Evolutionary conservation across 2,888 invertebrate species (phyloP).

Genomic region (Lycocerus yunnanus): DNA sequence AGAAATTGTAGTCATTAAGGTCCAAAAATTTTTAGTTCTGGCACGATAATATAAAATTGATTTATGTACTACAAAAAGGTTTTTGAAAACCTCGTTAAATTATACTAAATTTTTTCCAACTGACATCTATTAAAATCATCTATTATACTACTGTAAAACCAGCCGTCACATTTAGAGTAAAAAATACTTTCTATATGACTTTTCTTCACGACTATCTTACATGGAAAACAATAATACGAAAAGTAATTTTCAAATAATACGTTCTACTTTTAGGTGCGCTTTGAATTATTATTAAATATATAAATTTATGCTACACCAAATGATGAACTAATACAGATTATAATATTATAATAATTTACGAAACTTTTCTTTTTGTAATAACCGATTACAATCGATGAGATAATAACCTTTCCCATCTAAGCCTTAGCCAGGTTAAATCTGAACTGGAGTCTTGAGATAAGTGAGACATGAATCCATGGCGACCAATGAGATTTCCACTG

Average conservation of each 20-base stretch:
- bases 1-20: not conserved
- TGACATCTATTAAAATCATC: not conserved
- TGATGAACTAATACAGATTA: not conserved
- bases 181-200: not conserved
- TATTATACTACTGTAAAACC: not conserved
- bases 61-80: not conserved
- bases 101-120: not conserved
- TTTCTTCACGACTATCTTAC: not conserved
- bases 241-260: not conserved
- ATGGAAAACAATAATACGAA: not conserved
- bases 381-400: constrained; percentile 11
- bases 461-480: constrained; percentile 48
- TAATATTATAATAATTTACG: not conserved
- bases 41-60: not conserved
- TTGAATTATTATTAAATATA: not conserved
- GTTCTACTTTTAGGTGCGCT: not conserved
- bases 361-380: not conserved
- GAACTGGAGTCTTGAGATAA: constrained; percentile 42
- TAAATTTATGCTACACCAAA: not conserved
- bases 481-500: constrained; percentile 48
- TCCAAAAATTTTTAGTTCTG: not conserved
- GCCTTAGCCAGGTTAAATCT: constrained; percentile 38
- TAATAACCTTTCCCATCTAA: constrained; percentile 33
- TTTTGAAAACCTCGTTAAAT: not conserved
- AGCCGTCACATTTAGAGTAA: not conserved